Evolutionary conservation across 1,140 invertebrate genomes (phyloP).

Genomic region (Hylaeus volcanicus): DNA sequence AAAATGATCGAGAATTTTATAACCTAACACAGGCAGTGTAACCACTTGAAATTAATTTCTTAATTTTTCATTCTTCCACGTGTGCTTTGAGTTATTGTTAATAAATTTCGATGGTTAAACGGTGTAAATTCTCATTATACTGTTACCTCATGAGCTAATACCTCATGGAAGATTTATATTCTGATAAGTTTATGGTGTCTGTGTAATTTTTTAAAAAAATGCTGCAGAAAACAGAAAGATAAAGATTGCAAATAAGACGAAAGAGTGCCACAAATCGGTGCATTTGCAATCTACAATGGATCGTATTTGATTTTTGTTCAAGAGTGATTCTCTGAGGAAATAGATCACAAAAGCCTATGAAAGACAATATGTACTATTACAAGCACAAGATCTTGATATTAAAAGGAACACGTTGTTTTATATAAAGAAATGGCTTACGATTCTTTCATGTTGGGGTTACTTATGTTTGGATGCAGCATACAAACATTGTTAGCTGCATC

Average conservation of each 20-base stretch:
- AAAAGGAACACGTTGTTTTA: conserved; percentile 50
- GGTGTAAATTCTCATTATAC: neutral
- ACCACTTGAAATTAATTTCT: neutral
- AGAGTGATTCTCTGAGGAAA: conserved; percentile 29
- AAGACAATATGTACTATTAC: conserved; percentile 60
- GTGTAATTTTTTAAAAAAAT: conserved; percentile 8
- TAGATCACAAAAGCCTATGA: conserved; percentile 33
- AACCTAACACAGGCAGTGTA: conserved; percentile 10
- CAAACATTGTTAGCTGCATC: conserved; percentile 56
- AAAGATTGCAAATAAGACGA: neutral
- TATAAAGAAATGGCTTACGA: conserved; percentile 70
- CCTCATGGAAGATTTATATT: neutral
- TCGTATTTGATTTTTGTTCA: conserved; percentile 3
- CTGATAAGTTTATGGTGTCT: conserved; percentile 18
- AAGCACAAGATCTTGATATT: conserved; percentile 74
- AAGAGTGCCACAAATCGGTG: conserved; percentile 2
- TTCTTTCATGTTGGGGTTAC: conserved; percentile 66
- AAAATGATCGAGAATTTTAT: conserved; percentile 28
- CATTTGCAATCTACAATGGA: conserved; percentile 9
- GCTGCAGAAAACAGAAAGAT: neutral
- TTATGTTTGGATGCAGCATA: conserved; percentile 68
- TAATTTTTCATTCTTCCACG: conserved; percentile 4
- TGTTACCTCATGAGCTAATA: neutral
- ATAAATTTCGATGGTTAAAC: neutral
- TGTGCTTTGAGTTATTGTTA: neutral